Conservation (phyloP, 92 coral and sea anemone species). For the Micromussa lordhowensis region DNA sequence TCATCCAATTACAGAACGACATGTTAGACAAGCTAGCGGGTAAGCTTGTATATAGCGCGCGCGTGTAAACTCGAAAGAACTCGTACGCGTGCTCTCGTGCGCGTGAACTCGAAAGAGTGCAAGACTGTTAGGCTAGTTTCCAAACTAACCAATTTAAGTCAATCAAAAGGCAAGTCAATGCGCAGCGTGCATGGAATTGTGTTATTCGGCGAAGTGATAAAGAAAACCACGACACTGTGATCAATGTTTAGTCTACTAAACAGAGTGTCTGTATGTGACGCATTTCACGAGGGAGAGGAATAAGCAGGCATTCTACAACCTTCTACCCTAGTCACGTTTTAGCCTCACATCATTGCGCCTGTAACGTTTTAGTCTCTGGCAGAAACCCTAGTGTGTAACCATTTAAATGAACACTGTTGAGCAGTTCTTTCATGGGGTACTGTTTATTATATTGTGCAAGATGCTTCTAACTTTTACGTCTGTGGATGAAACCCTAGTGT, state of each 20-base stretch:
- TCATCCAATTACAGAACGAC: conserved; percentile 73
- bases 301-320: too few species aligned
- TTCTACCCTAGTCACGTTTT: too few species aligned
- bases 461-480: not conserved
- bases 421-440: conserved; percentile 7
- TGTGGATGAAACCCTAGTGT: too few species aligned
- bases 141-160: too few species aligned
- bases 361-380: not conserved
- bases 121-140: too few species aligned
- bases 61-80: not conserved
- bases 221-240: too few species aligned
- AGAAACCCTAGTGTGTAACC: not conserved
- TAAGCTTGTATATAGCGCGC: conserved; percentile 9
- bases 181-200: too few species aligned
- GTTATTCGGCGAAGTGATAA: too few species aligned
- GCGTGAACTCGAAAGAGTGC: too few species aligned
- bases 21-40: conserved; percentile 91
- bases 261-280: not conserved
- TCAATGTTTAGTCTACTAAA: too few species aligned
- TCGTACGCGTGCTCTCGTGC: too few species aligned
- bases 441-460: not conserved
- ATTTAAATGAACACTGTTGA: not conserved
- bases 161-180: too few species aligned
- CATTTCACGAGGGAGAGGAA: not conserved
- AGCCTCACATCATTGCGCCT: not conserved